Percentiles rank a stretch among this genome's conserved stretches.
Conservation (phyloP, 2,888 invertebrate genomes). For the Ophion costatus region DNA sequence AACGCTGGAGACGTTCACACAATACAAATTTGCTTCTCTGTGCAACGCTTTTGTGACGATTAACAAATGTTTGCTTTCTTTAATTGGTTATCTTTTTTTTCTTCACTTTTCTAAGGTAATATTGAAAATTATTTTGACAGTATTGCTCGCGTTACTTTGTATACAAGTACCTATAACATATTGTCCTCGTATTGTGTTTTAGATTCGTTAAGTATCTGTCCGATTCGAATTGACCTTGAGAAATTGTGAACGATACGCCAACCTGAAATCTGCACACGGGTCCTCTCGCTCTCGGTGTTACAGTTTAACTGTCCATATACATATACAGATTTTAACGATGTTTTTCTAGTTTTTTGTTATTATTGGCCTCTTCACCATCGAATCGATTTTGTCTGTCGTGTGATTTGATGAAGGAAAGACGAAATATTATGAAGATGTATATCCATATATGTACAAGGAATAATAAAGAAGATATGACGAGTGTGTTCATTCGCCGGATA, state of each 20-base stretch:
- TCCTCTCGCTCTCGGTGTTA: background rate
- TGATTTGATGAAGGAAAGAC: constrained; percentile 14
- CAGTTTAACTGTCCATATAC: constrained; percentile 7
- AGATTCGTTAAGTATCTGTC: constrained; percentile 59
- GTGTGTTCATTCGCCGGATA: constrained; percentile 43
- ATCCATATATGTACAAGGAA: constrained; percentile 45
- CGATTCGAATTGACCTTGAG: constrained; percentile 62
- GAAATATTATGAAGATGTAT: constrained; percentile 24
- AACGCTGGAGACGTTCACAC: constrained; percentile 53
- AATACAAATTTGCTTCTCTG: constrained; percentile 61
- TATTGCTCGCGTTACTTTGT: constrained; percentile 69
- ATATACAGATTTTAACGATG: constrained; percentile 29
- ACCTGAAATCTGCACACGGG: constrained; percentile 37
- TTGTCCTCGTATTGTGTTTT: constrained; percentile 68
- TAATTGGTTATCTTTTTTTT: constrained; percentile 1
- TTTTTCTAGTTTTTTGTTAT: constrained; percentile 19
- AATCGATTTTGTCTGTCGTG: constrained; percentile 49
- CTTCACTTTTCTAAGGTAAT: constrained; percentile 28
- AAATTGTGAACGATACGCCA: constrained; percentile 53
- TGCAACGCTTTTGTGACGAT: constrained; percentile 59
- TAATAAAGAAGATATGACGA: constrained; percentile 41
- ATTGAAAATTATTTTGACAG: constrained; percentile 60
- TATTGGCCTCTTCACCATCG: constrained; percentile 24
- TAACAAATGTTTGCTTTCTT: constrained; percentile 51
- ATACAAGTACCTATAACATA: constrained; percentile 66